Percentiles rank a stretch among this genome's conserved stretches.
Evolutionary conservation across 2,797 vertebrate genomes (phyloP).

Genomic region (Tympanoctomys barrerae): DNA sequence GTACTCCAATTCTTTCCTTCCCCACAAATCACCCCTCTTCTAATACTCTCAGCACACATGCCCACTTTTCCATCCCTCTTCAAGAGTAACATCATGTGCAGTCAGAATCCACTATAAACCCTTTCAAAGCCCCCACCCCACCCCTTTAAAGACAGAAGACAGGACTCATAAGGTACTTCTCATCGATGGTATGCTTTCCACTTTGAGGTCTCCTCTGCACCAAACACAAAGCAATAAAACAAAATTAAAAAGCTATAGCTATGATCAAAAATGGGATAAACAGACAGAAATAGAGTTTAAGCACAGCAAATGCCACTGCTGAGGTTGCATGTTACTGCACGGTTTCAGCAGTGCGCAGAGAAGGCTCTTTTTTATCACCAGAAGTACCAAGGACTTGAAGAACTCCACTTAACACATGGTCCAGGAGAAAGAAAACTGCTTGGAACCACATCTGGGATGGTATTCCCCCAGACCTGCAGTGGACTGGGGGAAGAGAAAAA

Average conservation of each 20-base stretch:
- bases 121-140: background rate
- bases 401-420: background rate
- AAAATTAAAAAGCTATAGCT: background rate
- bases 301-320: background rate
- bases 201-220: conserved; percentile 27
- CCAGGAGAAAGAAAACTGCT: background rate
- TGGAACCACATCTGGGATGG: background rate
- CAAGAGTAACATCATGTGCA: background rate
- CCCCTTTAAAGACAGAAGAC: conserved; percentile 31
- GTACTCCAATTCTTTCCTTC: background rate
- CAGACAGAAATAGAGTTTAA: conserved; percentile 24
- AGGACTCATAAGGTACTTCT: background rate
- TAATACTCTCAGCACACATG: background rate
- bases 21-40: background rate
- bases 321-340: background rate
- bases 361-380: background rate
- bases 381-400: conserved; percentile 13
- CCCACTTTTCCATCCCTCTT: background rate
- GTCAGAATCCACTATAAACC: conserved; percentile 19
- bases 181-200: background rate
- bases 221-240: conserved; percentile 48
- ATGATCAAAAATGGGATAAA: conserved; percentile 44
- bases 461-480: background rate
- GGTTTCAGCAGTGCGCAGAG: conserved; percentile 25
- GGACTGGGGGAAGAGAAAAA: background rate